phyloP scores from a whole-genome alignment of 2,797 vertebrate genomes.

The Periophthalmus magnuspinnatus region DNA sequence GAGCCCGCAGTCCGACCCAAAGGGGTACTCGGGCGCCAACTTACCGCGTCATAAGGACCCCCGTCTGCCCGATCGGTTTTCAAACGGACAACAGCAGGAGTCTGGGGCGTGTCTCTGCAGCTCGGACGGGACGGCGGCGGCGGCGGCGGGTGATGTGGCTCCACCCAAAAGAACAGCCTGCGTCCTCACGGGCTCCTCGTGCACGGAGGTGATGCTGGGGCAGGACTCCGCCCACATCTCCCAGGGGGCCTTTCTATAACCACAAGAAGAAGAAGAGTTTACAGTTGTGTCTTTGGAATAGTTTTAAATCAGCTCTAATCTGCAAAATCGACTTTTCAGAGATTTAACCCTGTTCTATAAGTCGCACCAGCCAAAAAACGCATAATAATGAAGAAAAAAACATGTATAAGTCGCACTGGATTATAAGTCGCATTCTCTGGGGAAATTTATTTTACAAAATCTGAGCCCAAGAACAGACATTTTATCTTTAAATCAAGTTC shows the following conservation, averaged over 20 bases:
- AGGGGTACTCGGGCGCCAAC: constrained; percentile 43
- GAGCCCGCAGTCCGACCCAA: constrained; percentile 38
- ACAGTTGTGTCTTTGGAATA: too few species aligned
- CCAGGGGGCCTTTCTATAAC: constrained; percentile 63
- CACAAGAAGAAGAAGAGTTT: constrained; percentile 24
- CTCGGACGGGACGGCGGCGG: constrained; percentile 20
- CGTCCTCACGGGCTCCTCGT: constrained; percentile 59
- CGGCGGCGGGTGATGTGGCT: constrained; percentile 32
- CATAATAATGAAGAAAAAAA: too few species aligned
- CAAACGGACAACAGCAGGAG: constrained; percentile 62
- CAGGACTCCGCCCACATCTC: constrained; percentile 55
- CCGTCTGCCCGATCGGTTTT: constrained; percentile 59
- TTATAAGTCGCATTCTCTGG: too few species aligned
- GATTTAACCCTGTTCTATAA: too few species aligned
- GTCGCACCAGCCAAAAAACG: too few species aligned
- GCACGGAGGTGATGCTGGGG: constrained; percentile 66
- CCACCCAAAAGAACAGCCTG: constrained; percentile 64
- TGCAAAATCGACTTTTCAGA: too few species aligned
- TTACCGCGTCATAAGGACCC: constrained; percentile 59
- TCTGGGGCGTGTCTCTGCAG: constrained; percentile 65
- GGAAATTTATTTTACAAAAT: too few species aligned
- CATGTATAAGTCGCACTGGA: too few species aligned
- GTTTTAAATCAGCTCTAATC: too few species aligned
- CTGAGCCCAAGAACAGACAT: too few species aligned
- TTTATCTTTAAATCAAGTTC: too few species aligned